Base-by-base conservation (phyloP, 2,888 invertebrate species). In the Drosophila paranaensis region DNA sequence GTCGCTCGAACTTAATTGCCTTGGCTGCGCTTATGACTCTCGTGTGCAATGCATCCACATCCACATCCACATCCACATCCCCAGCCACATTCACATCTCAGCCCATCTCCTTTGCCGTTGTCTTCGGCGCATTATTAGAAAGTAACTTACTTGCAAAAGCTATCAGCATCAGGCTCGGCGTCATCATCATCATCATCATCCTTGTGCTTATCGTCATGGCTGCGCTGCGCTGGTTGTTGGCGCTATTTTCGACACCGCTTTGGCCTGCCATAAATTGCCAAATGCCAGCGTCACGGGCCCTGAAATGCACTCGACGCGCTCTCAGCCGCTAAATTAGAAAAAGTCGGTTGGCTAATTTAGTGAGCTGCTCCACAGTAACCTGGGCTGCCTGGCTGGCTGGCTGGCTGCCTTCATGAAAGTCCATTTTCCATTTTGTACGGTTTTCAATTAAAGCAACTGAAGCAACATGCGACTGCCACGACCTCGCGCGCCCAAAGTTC, bases 1-100 rank as follows among this genome's bases (percentile, higher is more conserved):
- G 86, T 87, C 86, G 86, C 90, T 87, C 88, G 86, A 88, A 85
- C 90, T 87, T 87, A 87, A 87, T 87, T 87, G 86, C 86, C 88
- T 82, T 76, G 73, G 81, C 67, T 87, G 86, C 86, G 89, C 89
- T 87, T 87, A 87, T 87, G 89, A 87, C 88, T 88, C 85, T 89
- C 86, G 86, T 87, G 89, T 81, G 86, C 90, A 89, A 85, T 89
- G 86, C 88, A 86, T 84, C 88, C 85, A 77, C 79, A 71, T 68
- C 58, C 66, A 48, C 62, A 55, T 55, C 67, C 70, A 50, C 61
- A 60, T 58, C 56, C 74, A 58, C 65, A 67, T 66, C 88, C 85
- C 74, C 79, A 71, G 66, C 58, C 66, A 48, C 62, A 55, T 55
- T 63, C 71, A 50, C 61, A 63, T 58, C 56, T 66, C 33, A 62